Percentiles rank a stretch among this genome's conserved stretches.
phyloP scores from a whole-genome alignment of 2,113 vertebrate genomes.

The Atherinomorus stipes region DNA sequence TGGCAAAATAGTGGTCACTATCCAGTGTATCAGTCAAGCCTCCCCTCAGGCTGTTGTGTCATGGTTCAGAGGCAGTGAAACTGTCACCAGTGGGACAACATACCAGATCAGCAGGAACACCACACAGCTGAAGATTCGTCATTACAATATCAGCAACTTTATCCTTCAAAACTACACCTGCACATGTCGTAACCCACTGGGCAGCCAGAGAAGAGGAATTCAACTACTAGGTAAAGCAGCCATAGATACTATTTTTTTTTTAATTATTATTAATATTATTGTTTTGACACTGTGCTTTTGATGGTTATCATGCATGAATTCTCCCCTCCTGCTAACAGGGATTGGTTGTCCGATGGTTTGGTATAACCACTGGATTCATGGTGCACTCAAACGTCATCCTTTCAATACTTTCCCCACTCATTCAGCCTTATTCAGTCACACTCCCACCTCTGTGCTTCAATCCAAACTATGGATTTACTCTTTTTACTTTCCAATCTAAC shows the following conservation, averaged over 20 bases:
- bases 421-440: not conserved
- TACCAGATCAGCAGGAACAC: slow-evolving; percentile 69
- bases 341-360: not conserved
- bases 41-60: slow-evolving; percentile 62
- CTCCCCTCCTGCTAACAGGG: not conserved
- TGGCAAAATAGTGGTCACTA: slow-evolving; percentile 66
- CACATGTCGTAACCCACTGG: slow-evolving; percentile 68
- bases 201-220: slow-evolving; percentile 34
- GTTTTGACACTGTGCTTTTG: not conserved
- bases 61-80: slow-evolving; percentile 64
- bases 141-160: slow-evolving; percentile 58
- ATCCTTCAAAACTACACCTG: slow-evolving; percentile 66
- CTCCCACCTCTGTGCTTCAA: no score
- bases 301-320: not conserved
- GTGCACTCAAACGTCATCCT: no score
- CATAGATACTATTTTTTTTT: no score
- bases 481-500: no score
- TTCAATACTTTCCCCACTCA: no score
- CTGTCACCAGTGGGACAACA: slow-evolving; percentile 29
- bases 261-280: no score
- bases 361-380: not conserved
- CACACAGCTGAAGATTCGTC: slow-evolving; percentile 49
- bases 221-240: slow-evolving; percentile 56
- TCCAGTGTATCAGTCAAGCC: slow-evolving; percentile 66
- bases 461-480: no score